A percentile compares a stretch with the other conserved stretches of the same genome.
Evolutionary conservation across 2,113 vertebrate genomes (phyloP).

Genomic region (Tetrax tetrax): DNA sequence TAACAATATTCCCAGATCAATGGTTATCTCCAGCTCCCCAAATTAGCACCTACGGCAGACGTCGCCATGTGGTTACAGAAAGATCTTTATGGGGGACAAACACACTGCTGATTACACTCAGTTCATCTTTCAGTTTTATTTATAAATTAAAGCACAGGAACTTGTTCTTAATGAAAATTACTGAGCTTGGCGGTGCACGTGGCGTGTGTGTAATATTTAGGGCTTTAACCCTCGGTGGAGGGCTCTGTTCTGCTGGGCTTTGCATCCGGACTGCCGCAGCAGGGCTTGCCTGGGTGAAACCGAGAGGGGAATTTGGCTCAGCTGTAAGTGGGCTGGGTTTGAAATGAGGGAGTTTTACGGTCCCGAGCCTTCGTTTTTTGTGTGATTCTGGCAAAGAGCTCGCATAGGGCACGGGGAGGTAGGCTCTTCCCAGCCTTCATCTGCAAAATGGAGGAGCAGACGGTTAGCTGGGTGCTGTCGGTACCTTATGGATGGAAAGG

Average conservation of each 20-base stretch:
- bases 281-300: neutral
- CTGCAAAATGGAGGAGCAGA: constrained; percentile 11
- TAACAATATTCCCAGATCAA: neutral
- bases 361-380: neutral
- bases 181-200: neutral
- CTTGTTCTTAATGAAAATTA: neutral
- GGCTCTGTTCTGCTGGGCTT: neutral
- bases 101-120: neutral
- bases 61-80: fast-evolving
- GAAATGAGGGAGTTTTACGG: neutral
- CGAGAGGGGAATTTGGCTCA: neutral
- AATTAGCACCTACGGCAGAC: neutral
- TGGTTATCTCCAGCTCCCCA: constrained; percentile 61
- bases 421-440: neutral
- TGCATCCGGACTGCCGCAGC: neutral
- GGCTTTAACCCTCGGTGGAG: neutral
- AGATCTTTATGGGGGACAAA: neutral
- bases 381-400: neutral
- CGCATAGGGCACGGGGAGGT: fast-evolving
- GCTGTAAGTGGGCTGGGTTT: neutral
- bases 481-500: neutral
- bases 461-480: neutral
- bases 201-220: neutral
- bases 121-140: constrained; percentile 24
- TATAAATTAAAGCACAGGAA: neutral